Conservation (phyloP, 2,888 invertebrate genomes). For the Drosophila paramelanica region DNA sequence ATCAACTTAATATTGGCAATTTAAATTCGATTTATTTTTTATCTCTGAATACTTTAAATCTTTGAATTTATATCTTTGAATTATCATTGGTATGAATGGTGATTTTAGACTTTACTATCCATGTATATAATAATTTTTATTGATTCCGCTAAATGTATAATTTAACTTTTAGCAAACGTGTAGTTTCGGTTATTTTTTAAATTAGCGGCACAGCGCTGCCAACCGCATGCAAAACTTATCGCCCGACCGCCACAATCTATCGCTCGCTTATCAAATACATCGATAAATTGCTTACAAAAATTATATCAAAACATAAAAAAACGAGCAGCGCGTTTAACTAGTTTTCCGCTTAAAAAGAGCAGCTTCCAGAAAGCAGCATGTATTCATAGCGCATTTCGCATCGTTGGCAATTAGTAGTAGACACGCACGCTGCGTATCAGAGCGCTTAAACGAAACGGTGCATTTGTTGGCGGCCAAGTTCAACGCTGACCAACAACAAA, state of each 20-base stretch:
- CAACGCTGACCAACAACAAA: conserved; percentile 31
- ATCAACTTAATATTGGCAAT: not conserved
- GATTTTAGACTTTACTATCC: not conserved
- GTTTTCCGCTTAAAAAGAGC: conserved; percentile 29
- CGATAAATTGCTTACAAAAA: conserved; percentile 41
- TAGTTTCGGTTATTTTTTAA: too few relatives aligned
- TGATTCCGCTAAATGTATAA: not conserved
- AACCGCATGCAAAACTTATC: conserved; percentile 1
- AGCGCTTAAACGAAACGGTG: conserved; percentile 19
- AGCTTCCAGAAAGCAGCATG: conserved; percentile 37
- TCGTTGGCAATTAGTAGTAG: conserved; percentile 36
- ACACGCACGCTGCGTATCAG: conserved; percentile 9
- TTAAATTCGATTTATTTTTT: not conserved
- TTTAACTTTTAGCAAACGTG: too few relatives aligned
- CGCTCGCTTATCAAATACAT: conserved; percentile 8
- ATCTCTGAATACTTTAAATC: not conserved
- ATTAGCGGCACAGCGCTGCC: conserved; percentile 23
- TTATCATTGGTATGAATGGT: not conserved
- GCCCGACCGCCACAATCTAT: conserved; percentile 32
- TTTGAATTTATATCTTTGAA: not conserved
- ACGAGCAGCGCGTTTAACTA: conserved; percentile 14
- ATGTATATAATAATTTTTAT: not conserved
- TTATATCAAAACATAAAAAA: conserved; percentile 7
- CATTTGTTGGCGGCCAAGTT: conserved; percentile 26
- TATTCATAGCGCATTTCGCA: conserved; percentile 52